A percentile compares a stretch with the other conserved stretches of the same genome.
phyloP scores from a whole-genome alignment of 35 echinoderm and acorn worm genomes.

The Amphiura filiformis region DNA sequence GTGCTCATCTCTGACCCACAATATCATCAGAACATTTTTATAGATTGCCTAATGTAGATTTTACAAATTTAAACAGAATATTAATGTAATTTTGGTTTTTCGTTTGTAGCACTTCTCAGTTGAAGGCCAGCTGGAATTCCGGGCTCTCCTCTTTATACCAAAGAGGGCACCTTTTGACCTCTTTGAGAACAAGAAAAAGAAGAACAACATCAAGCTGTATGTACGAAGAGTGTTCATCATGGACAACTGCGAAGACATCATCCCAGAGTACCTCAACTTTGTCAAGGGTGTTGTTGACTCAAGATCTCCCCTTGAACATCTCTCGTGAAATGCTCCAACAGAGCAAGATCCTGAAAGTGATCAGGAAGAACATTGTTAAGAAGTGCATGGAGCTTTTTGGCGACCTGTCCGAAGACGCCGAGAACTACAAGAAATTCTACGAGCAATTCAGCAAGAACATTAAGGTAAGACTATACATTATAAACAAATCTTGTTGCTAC shows the following conservation, averaged over 20 bases:
- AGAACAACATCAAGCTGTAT: constrained; percentile 99
- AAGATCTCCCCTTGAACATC: constrained; percentile 98
- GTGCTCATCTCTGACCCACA: constrained; percentile 45
- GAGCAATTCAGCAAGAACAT: constrained; percentile 99
- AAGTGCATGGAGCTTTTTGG: constrained; percentile 96
- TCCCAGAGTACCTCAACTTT: constrained; percentile 98
- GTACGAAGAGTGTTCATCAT: constrained; percentile 98
- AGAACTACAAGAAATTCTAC: constrained; percentile 99
- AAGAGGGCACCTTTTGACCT: constrained; percentile 99
- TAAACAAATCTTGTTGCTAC: neutral
- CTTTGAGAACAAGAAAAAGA: constrained; percentile 99
- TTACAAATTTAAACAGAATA: too few relatives aligned
- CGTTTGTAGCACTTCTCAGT: constrained; percentile 92
- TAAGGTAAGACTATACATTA: constrained; percentile 55
- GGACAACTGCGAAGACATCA: constrained; percentile 99
- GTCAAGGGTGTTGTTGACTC: constrained; percentile 99
- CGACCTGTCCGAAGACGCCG: constrained; percentile 85
- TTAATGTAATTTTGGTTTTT: neutral
- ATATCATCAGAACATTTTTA: neutral
- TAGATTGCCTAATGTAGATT: too few relatives aligned
- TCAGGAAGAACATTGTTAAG: constrained; percentile 99
- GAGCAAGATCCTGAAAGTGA: constrained; percentile 99
- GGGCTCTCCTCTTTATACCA: constrained; percentile 93
- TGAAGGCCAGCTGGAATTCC: constrained; percentile 97
- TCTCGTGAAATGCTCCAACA: constrained; percentile 99